Percentiles rank a stretch among this genome's conserved stretches.
These are phyloP conservation scores for Nesogale talazaci DNA, from an alignment of 2,113 vertebrate species.

Conservation along the genomic window DNA sequence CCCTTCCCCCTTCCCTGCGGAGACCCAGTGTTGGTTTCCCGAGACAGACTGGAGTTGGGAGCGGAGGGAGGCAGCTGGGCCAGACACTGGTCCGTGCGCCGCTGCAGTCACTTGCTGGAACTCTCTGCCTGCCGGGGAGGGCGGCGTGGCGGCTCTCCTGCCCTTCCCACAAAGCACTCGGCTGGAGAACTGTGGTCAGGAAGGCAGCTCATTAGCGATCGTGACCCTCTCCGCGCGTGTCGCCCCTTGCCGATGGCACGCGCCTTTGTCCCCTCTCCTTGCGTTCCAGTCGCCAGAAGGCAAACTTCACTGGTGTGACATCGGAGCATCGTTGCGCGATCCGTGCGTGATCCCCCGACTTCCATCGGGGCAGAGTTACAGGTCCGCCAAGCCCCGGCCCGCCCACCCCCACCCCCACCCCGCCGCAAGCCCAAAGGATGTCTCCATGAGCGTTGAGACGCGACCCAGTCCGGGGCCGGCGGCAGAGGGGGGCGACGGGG, in stretches of 20 bases:
- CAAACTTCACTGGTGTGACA: conserved; percentile 52
- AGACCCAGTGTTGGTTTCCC: not conserved
- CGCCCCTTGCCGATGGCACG: not conserved
- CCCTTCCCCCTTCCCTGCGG: not conserved
- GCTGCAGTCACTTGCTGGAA: conserved; percentile 18
- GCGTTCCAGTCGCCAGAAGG: conserved; percentile 42
- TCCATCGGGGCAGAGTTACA: conserved; percentile 55
- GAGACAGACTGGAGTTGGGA: conserved; percentile 41
- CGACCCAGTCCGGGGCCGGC: not conserved
- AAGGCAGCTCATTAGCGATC: not conserved
- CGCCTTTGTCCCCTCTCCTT: not conserved
- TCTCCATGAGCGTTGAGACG: conserved; percentile 3
- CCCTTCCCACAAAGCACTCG: not conserved
- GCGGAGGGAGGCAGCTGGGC: not conserved
- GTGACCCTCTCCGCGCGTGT: not conserved
- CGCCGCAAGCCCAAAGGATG: not conserved
- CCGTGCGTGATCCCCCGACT: conserved; percentile 28
- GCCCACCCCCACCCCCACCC: too few species aligned
- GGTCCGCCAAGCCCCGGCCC: too few species aligned
- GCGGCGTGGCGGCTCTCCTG: not conserved
- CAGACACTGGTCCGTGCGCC: not conserved
- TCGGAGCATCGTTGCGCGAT: conserved; percentile 50
- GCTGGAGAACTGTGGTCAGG: not conserved
- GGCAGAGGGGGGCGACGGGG: not conserved
- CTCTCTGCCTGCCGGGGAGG: conserved; percentile 12